These are phyloP conservation scores for Bemisia tabaci DNA, from an alignment of 1,140 invertebrate species.

Conservation along the genomic window DNA sequence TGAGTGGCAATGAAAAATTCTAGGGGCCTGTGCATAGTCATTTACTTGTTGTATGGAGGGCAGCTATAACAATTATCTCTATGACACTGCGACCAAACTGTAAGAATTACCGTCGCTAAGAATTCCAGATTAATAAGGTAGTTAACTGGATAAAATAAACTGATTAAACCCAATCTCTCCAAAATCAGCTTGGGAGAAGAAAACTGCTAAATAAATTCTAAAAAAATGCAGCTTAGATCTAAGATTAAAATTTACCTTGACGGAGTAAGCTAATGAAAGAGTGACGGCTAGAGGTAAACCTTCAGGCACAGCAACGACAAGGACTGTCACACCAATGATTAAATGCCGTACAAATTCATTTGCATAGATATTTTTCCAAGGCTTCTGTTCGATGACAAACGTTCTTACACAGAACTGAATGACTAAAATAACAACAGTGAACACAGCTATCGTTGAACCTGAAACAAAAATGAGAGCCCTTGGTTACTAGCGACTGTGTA, in stretches of 20 bases:
- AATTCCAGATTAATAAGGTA: too few species aligned
- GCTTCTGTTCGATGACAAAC: slow-evolving; percentile 63
- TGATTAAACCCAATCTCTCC: too few species aligned
- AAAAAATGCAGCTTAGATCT: slow-evolving; percentile 15
- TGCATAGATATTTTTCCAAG: slow-evolving; percentile 66
- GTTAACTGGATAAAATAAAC: too few species aligned
- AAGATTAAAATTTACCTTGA: too few species aligned
- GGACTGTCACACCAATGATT: slow-evolving; percentile 98
- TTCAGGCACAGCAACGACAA: slow-evolving; percentile 98
- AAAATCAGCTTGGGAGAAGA: too few species aligned
- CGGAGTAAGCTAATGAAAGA: slow-evolving; percentile 93
- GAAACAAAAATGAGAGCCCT: slow-evolving; percentile 19
- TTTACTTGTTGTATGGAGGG: too few species aligned
- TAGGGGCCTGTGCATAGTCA: too few species aligned
- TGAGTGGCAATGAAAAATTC: too few species aligned
- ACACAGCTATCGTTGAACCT: slow-evolving; percentile 90
- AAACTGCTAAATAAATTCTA: neutral
- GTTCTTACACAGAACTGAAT: slow-evolving; percentile 86
- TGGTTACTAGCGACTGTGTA: too few species aligned
- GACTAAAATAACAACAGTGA: slow-evolving; percentile 92
- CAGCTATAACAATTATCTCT: too few species aligned
- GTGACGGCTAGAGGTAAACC: slow-evolving; percentile 96
- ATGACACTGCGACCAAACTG: too few species aligned
- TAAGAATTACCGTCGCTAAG: too few species aligned
- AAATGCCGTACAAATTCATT: slow-evolving; percentile 90